Conservation (phyloP, 2,797 vertebrate genomes). For the Cynodonichthys magdalenae region DNA sequence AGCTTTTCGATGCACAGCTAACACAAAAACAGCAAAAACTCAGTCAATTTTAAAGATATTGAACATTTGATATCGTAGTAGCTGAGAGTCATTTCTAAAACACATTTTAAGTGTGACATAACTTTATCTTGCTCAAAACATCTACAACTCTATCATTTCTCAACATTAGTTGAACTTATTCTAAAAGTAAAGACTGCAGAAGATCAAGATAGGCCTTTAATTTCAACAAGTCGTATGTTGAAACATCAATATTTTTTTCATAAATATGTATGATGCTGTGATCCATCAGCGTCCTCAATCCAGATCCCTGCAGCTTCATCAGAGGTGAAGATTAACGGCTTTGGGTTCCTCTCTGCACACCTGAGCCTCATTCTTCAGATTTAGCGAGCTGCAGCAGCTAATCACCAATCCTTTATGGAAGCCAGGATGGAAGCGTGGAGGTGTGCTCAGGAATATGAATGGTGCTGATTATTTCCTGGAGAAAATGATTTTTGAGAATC, state of each 20-base stretch:
- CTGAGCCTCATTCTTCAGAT: conserved; percentile 33
- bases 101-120: too few species aligned
- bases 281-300: conserved; percentile 1
- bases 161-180: too few species aligned
- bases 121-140: too few species aligned
- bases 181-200: too few species aligned
- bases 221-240: conserved; percentile 8
- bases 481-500: conserved; percentile 20
- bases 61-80: too few species aligned
- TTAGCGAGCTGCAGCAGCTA: conserved; percentile 15
- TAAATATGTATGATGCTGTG: conserved; percentile 7
- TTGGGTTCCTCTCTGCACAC: conserved; percentile 16
- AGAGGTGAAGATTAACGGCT: conserved; percentile 25
- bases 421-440: conserved; percentile 13
- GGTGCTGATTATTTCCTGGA: conserved; percentile 34
- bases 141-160: too few species aligned
- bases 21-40: too few species aligned
- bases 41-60: too few species aligned
- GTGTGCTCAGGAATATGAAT: conserved; percentile 32
- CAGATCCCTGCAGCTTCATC: conserved; percentile 32
- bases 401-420: conserved; percentile 32
- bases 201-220: too few species aligned
- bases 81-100: too few species aligned
- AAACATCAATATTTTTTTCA: conserved; percentile 5
- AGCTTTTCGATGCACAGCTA: too few species aligned